Percentiles rank a stretch among this genome's conserved stretches.
phyloP scores from a whole-genome alignment of 1,140 invertebrate genomes.

The Nasonia giraulti region DNA sequence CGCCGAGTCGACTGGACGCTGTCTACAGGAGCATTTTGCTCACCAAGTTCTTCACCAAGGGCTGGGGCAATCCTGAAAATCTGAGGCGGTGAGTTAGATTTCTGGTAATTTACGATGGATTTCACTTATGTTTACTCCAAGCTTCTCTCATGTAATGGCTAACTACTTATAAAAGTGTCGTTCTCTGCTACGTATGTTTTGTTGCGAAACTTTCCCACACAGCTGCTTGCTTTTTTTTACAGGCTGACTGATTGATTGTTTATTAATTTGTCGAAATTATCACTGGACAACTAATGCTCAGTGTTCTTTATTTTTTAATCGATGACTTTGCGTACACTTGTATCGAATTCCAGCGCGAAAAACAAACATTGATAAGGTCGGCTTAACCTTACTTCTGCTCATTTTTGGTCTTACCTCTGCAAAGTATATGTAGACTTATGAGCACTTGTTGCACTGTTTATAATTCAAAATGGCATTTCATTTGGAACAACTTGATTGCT shows the following conservation, averaged over 20 bases:
- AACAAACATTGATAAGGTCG: not conserved
- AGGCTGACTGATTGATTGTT: not conserved
- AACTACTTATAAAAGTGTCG: not conserved
- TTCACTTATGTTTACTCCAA: not conserved
- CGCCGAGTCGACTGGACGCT: conserved; percentile 87
- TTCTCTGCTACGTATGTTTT: not conserved
- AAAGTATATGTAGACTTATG: not conserved
- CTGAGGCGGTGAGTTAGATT: conserved; percentile 82
- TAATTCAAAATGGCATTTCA: not conserved
- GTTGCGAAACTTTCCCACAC: not conserved
- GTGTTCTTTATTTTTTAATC: not conserved
- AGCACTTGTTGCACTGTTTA: not conserved
- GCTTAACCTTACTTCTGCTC: conserved; percentile 5
- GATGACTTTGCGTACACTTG: not conserved
- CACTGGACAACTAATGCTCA: not conserved
- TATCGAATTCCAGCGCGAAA: not conserved
- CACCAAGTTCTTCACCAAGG: conserved; percentile 95
- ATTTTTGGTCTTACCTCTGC: not conserved
- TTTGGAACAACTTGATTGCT: conserved; percentile 37
- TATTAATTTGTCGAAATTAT: not conserved
- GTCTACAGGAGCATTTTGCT: conserved; percentile 92
- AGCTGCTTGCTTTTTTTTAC: not conserved
- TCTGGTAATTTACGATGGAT: not conserved
- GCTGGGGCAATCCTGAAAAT: conserved; percentile 96
- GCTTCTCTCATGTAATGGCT: not conserved